Percentiles rank a stretch among this genome's conserved stretches.
phyloP scores from a whole-genome alignment of 1,140 invertebrate species.

The Drosophila ercepeae region DNA sequence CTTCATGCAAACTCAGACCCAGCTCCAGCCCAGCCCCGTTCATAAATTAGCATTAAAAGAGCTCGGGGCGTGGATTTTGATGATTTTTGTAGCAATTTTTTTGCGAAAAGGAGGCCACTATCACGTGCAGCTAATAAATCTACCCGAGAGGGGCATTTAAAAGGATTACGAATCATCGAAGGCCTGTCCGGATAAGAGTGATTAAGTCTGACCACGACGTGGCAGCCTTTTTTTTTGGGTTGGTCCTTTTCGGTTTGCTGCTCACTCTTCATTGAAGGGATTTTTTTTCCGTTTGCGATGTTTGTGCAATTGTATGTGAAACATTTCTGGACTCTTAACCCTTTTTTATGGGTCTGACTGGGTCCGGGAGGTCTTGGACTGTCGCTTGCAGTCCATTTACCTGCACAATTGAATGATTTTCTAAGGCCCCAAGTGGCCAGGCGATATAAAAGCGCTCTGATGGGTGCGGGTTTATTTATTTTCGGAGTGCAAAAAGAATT shows the following conservation, averaged over 20 bases:
- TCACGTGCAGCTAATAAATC: constrained; percentile 80
- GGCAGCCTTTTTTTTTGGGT: constrained; percentile 28
- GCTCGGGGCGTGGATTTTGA: constrained; percentile 61
- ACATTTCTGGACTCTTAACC: constrained; percentile 49
- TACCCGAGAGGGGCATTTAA: constrained; percentile 68
- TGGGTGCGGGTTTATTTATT: constrained; percentile 26
- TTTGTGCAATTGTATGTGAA: constrained; percentile 76
- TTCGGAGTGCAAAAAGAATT: constrained; percentile 17
- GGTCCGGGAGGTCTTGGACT: constrained; percentile 50
- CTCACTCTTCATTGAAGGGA: constrained; percentile 2
- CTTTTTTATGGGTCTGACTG: constrained; percentile 36
- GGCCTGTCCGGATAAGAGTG: constrained; percentile 73
- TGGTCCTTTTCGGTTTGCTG: not conserved
- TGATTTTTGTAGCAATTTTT: constrained; percentile 33
- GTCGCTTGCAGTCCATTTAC: constrained; percentile 83
- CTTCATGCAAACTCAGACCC: constrained; percentile 58
- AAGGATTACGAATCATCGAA: constrained; percentile 63
- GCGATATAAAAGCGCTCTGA: constrained; percentile 16
- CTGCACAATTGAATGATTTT: constrained; percentile 83
- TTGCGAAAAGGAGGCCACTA: constrained; percentile 45
- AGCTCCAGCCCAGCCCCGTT: constrained; percentile 21
- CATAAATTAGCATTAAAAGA: constrained; percentile 79
- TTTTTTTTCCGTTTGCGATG: constrained; percentile 18
- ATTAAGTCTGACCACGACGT: constrained; percentile 70
- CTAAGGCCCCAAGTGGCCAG: constrained; percentile 50